Evolutionary conservation across 1,140 invertebrate genomes (phyloP).

Genomic region (Doryteuthis pealeii): DNA sequence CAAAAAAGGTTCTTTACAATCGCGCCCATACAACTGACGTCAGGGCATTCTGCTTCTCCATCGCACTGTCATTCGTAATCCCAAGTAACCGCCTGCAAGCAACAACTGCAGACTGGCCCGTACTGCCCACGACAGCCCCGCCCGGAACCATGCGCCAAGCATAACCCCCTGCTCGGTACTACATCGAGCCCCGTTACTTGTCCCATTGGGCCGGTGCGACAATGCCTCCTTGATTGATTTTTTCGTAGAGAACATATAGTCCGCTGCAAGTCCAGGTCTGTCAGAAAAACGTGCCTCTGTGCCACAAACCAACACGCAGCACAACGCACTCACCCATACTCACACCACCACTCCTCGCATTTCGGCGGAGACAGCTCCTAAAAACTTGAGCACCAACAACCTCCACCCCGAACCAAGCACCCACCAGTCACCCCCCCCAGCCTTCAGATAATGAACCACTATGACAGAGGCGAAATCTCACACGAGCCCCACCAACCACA

Average conservation of each 20-base stretch:
- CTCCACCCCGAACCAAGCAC: conserved; percentile 39
- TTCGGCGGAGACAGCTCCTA: conserved; percentile 45
- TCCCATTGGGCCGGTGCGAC: conserved; percentile 84
- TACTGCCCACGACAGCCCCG: conserved; percentile 34
- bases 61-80: conserved; percentile 40
- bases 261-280: conserved; percentile 38
- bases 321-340: neutral
- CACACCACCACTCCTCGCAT: conserved; percentile 10
- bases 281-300: conserved; percentile 30
- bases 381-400: too few relatives aligned
- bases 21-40: conserved; percentile 45
- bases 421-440: conserved; percentile 17
- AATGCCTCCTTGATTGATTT: conserved; percentile 94
- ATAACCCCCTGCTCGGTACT: conserved; percentile 39
- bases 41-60: conserved; percentile 49
- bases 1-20: too few relatives aligned
- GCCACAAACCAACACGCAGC: neutral
- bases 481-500: conserved; percentile 14
- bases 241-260: conserved; percentile 70
- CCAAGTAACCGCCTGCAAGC: conserved; percentile 42
- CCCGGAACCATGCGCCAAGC: conserved; percentile 41
- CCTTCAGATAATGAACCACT: conserved; percentile 13
- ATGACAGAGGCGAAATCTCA: conserved; percentile 22
- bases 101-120: conserved; percentile 37
- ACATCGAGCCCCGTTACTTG: conserved; percentile 50